These are phyloP conservation scores for Muntiacus muntjak DNA, from an alignment of 2,113 vertebrate genomes.

Conservation along the genomic window DNA sequence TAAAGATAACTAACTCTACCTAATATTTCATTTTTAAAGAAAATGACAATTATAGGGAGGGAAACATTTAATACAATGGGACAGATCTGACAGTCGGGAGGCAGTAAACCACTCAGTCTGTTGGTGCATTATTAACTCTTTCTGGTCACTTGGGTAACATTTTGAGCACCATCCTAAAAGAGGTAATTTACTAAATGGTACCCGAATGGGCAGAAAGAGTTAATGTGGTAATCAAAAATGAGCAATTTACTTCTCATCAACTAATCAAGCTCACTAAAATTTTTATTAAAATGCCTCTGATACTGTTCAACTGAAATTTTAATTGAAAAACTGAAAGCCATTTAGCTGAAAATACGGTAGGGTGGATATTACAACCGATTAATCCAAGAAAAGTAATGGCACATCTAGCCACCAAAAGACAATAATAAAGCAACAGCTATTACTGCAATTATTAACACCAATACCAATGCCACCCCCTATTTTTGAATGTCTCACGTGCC, in stretches of 20 bases:
- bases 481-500: background rate
- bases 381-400: slow-evolving; percentile 54
- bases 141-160: slow-evolving; percentile 67
- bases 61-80: slow-evolving; percentile 60
- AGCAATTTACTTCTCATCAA: slow-evolving; percentile 73
- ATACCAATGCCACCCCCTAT: background rate
- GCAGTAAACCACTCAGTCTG: slow-evolving; percentile 26
- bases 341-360: slow-evolving; percentile 57
- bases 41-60: slow-evolving; percentile 41
- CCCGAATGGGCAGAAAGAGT: slow-evolving; percentile 70
- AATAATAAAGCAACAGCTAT: background rate
- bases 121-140: slow-evolving; percentile 68
- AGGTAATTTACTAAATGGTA: slow-evolving; percentile 70
- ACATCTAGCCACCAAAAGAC: background rate
- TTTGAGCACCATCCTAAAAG: slow-evolving; percentile 40
- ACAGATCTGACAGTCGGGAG: slow-evolving; percentile 18
- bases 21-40: slow-evolving; percentile 55
- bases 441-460: background rate
- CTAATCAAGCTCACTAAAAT: slow-evolving; percentile 68
- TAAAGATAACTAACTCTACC: slow-evolving; percentile 40
- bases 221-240: slow-evolving; percentile 74
- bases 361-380: slow-evolving; percentile 57
- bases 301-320: slow-evolving; percentile 71
- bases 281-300: slow-evolving; percentile 75
- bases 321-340: slow-evolving; percentile 70